Conservation (phyloP, 2,797 vertebrate genomes). For the Merluccius polli region DNA sequence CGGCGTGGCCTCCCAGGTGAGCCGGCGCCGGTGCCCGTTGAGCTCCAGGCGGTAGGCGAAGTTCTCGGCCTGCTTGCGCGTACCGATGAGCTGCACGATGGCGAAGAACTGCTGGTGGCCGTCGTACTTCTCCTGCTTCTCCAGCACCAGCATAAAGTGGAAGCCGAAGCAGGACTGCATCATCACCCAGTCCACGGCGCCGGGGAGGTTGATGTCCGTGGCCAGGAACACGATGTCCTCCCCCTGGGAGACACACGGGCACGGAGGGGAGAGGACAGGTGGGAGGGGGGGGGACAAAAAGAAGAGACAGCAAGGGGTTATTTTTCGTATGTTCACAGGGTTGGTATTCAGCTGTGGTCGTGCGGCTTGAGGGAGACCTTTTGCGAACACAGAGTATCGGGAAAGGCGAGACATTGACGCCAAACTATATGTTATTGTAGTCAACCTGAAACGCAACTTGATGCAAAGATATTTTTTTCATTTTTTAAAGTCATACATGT, state of each 20-base stretch:
- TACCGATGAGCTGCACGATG: slow-evolving; percentile 92
- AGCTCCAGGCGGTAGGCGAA: slow-evolving; percentile 92
- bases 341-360: not conserved
- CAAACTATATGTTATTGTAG: not conserved
- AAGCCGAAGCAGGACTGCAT: slow-evolving; percentile 99
- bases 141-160: slow-evolving; percentile 94
- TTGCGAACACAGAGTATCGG: not conserved
- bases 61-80: slow-evolving; percentile 91
- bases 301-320: not conserved
- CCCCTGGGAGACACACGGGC: slow-evolving; percentile 57
- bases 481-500: not conserved
- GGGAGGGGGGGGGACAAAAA: not conserved
- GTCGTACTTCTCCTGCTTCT: slow-evolving; percentile 93
- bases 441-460: not conserved
- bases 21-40: slow-evolving; percentile 86
- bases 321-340: not conserved
- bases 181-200: slow-evolving; percentile 98
- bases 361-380: not conserved
- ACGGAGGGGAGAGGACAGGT: too few species aligned
- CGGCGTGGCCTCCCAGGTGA: slow-evolving; percentile 95
- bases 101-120: slow-evolving; percentile 95
- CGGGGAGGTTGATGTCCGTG: slow-evolving; percentile 96
- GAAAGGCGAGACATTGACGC: not conserved
- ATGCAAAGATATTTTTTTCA: not conserved
- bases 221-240: slow-evolving; percentile 98